These are phyloP conservation scores for Pseudomyrmex sp. DNA, from an alignment of 1,140 invertebrate species.

Conservation along the genomic window DNA sequence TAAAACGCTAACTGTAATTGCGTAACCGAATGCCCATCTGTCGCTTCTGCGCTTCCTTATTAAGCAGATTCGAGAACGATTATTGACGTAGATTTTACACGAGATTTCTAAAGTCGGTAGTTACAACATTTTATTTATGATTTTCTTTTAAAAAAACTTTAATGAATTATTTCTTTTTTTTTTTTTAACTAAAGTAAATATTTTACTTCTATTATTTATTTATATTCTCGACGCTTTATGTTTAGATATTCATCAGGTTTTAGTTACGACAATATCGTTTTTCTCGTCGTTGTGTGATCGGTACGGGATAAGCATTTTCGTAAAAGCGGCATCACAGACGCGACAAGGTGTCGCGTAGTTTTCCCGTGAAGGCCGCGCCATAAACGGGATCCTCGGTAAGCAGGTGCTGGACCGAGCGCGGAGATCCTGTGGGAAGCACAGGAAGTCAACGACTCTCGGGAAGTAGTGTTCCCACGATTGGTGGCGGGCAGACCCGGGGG, in stretches of 20 bases:
- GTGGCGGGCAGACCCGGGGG: slow-evolving; percentile 62
- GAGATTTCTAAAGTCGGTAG: background rate
- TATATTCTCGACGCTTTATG: background rate
- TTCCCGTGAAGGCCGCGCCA: slow-evolving; percentile 17
- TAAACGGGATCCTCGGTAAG: slow-evolving; percentile 66
- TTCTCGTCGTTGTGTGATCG: background rate
- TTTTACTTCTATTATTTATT: background rate
- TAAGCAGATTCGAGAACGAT: slow-evolving; percentile 29
- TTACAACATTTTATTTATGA: background rate
- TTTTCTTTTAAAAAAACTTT: too few relatives aligned
- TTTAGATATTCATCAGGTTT: background rate
- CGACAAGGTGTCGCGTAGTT: slow-evolving; percentile 12
- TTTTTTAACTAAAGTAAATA: too few relatives aligned
- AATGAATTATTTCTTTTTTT: too few relatives aligned
- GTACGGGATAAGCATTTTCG: background rate
- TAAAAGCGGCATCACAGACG: background rate
- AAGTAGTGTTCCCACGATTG: slow-evolving; percentile 84
- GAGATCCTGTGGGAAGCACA: slow-evolving; percentile 84
- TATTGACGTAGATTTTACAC: slow-evolving; percentile 2
- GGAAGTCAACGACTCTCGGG: slow-evolving; percentile 86
- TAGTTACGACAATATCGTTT: background rate
- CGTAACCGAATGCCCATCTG: slow-evolving; percentile 82
- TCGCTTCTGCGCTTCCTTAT: slow-evolving; percentile 60
- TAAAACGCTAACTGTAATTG: slow-evolving; percentile 74
- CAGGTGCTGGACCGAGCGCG: slow-evolving; percentile 80